Evolutionary conservation across 1,140 invertebrate species (phyloP).

Genomic region (Drosophila ficusphila): DNA sequence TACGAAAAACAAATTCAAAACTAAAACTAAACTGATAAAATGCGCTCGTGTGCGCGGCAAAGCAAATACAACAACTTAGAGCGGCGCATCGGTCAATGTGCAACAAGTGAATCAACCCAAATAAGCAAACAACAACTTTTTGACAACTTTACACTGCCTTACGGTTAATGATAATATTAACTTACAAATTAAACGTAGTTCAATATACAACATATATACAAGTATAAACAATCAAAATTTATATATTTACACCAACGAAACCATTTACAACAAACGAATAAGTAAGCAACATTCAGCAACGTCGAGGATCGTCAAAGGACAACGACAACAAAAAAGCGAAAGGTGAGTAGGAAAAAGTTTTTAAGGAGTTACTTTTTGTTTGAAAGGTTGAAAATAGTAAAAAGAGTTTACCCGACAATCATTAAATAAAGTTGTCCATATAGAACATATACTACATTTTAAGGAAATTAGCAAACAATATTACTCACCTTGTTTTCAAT

Average conservation of each 20-base stretch:
- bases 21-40: conserved; percentile 12
- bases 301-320: conserved; percentile 15
- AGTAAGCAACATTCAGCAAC: conserved; percentile 43
- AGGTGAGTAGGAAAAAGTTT: conserved; percentile 61
- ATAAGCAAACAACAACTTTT: conserved; percentile 51
- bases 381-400: too few relatives aligned
- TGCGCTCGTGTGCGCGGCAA: conserved; percentile 39
- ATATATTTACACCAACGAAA: conserved; percentile 37
- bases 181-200: conserved; percentile 40
- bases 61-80: conserved; percentile 33
- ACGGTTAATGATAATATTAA: conserved; percentile 49
- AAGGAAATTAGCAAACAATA: too few relatives aligned
- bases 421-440: too few relatives aligned
- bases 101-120: conserved; percentile 45
- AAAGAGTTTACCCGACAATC: too few relatives aligned
- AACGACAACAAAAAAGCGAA: conserved; percentile 36
- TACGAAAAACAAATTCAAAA: neutral
- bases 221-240: conserved; percentile 42
- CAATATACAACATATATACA: conserved; percentile 45
- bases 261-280: conserved; percentile 10
- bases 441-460: too few relatives aligned
- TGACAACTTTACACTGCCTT: conserved; percentile 80
- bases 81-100: conserved; percentile 35
- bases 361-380: neutral
- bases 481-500: too few relatives aligned